phyloP scores from a whole-genome alignment of 2,888 invertebrate species.

The Odontomyia ornata region DNA sequence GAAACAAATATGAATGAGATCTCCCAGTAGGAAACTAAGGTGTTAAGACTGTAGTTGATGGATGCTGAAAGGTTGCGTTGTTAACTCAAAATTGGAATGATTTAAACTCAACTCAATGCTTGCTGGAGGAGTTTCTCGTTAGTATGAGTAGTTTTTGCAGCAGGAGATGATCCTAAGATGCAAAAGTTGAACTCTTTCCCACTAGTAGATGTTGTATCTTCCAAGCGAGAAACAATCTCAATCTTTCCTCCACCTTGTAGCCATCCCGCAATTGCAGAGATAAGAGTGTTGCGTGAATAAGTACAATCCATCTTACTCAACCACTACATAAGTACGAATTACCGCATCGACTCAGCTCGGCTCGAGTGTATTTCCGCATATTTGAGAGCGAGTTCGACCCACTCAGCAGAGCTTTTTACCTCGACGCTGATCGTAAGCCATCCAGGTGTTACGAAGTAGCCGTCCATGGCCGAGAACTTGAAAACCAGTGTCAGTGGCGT shows the following conservation, averaged over 20 bases:
- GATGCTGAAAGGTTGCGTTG: no score
- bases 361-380: conserved; percentile 37
- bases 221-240: not conserved
- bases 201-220: not conserved
- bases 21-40: not conserved
- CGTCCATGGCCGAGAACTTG: conserved; percentile 47
- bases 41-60: not conserved
- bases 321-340: conserved; percentile 8
- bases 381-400: conserved; percentile 17
- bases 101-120: no score
- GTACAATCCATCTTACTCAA: not conserved
- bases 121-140: no score
- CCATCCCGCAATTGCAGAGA: not conserved
- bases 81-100: no score
- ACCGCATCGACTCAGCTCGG: conserved; percentile 23
- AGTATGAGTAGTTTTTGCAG: no score
- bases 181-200: not conserved
- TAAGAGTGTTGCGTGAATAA: not conserved
- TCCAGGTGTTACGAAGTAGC: conserved; percentile 27
- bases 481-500: conserved; percentile 23
- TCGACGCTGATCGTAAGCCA: conserved; percentile 4
- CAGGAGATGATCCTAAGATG: no score
- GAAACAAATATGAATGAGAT: not conserved
- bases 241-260: not conserved
- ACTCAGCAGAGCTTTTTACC: conserved; percentile 32